Evolutionary conservation across 2,113 vertebrate genomes (phyloP).

Genomic region (Oenanthe melanoleuca): DNA sequence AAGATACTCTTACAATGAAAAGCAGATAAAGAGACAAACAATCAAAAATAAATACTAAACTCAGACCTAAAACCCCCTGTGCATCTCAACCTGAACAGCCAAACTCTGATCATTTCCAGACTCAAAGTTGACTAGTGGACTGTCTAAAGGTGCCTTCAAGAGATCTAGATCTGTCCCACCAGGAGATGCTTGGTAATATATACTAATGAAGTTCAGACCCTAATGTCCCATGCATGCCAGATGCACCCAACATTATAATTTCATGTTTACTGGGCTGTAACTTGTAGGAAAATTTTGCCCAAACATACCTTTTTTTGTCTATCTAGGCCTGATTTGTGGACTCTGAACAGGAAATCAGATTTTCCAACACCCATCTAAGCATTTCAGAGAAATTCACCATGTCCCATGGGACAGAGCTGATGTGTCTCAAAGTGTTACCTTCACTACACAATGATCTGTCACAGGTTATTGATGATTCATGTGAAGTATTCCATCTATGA

Average conservation of each 20-base stretch:
- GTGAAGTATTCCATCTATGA: background rate
- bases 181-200: background rate
- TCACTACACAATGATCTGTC: background rate
- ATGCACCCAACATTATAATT: background rate
- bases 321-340: background rate
- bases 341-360: background rate
- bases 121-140: background rate
- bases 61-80: fast-evolving
- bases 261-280: background rate
- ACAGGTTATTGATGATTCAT: background rate
- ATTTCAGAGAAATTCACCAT: background rate
- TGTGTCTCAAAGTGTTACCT: background rate
- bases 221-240: background rate
- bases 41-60: background rate
- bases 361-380: background rate
- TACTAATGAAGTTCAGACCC: background rate
- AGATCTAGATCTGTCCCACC: background rate
- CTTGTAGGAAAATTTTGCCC: background rate
- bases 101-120: background rate
- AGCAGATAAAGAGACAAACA: background rate
- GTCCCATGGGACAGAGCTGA: background rate
- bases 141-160: background rate
- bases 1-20: background rate
- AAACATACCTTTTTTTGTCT: background rate
- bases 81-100: background rate